A percentile compares a stretch with the other conserved stretches of the same genome.
Evolutionary conservation across 2,797 vertebrate species (phyloP).

Genomic region (Lagorchestes hirsutus): DNA sequence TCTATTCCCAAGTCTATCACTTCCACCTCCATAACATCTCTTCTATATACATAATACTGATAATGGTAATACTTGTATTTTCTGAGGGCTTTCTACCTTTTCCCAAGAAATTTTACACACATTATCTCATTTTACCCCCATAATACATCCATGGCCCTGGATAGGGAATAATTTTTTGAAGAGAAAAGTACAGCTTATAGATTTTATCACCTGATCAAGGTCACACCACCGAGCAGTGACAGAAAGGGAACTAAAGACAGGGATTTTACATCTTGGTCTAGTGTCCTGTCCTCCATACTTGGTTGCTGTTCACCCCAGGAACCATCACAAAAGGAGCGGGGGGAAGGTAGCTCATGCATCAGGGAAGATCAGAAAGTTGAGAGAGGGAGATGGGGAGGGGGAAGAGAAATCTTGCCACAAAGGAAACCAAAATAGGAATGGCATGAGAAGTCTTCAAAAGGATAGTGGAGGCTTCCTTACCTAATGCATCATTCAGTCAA

Average conservation of each 20-base stretch:
- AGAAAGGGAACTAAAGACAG: background rate
- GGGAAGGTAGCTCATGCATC: rapidly evolving
- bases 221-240: background rate
- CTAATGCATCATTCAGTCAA: background rate
- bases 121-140: background rate
- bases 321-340: background rate
- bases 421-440: background rate
- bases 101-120: background rate
- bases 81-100: background rate
- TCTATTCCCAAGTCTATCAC: background rate
- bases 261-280: background rate
- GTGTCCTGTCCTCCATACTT: background rate
- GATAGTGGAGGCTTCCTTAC: background rate
- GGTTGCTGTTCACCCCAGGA: background rate
- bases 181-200: background rate
- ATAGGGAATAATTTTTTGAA: background rate
- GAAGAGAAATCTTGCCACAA: background rate
- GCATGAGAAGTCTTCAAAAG: background rate
- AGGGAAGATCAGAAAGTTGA: background rate
- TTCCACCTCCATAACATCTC: background rate
- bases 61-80: background rate
- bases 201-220: background rate
- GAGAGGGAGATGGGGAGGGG: background rate
- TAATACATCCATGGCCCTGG: background rate
- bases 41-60: background rate